These are phyloP conservation scores for Stegostoma tigrinum DNA, from an alignment of 2,113 vertebrate genomes.

Conservation along the genomic window DNA sequence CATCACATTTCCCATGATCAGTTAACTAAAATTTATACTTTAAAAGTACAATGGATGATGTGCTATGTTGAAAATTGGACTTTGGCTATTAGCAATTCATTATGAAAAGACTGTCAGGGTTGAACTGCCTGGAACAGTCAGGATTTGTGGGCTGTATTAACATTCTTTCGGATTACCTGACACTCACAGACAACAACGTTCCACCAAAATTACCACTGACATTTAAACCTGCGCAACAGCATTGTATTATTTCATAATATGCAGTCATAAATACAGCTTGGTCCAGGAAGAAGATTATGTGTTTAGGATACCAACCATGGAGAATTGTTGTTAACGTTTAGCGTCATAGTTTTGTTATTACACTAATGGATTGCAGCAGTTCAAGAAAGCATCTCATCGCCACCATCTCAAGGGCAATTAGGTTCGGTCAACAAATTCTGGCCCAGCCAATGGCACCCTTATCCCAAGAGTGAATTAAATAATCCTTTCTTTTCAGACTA, in stretches of 20 bases:
- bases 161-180: not conserved
- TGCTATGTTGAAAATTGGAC: not conserved
- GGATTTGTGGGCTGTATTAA: not conserved
- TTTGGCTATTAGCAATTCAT: not conserved
- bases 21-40: not conserved
- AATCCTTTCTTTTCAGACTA: too few species aligned
- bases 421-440: too few species aligned
- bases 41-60: not conserved
- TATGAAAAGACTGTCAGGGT: not conserved
- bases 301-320: not conserved
- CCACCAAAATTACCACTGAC: not conserved
- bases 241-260: not conserved
- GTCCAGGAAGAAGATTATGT: not conserved
- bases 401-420: too few species aligned
- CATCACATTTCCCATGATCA: not conserved
- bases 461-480: too few species aligned
- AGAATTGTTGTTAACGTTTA: not conserved
- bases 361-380: too few species aligned
- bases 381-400: too few species aligned
- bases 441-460: too few species aligned
- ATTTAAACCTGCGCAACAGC: not conserved
- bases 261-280: not conserved
- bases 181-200: not conserved
- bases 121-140: not conserved
- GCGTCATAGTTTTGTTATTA: not conserved